Evolutionary conservation across 2,888 invertebrate species (phyloP).

Genomic region (Andrena haemorrhoa): DNA sequence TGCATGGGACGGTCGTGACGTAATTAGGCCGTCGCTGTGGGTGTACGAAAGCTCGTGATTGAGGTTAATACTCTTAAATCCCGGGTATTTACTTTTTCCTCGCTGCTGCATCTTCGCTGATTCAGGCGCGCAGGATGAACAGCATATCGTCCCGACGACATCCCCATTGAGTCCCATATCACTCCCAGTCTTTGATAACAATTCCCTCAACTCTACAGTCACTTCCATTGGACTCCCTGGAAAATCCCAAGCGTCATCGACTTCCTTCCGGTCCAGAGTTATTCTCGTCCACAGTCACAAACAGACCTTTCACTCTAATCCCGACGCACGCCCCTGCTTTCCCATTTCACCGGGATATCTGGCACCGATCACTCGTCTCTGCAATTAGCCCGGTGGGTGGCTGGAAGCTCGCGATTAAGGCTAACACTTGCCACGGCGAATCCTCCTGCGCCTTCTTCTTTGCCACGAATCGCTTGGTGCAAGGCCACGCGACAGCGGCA

Average conservation of each 20-base stretch:
- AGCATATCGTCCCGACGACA: not conserved
- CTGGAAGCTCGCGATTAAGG: slow-evolving; percentile 64
- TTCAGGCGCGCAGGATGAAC: slow-evolving; percentile 15
- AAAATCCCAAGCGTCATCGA: not conserved
- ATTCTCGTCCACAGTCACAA: not conserved
- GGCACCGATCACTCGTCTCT: slow-evolving; percentile 17
- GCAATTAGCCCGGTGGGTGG: slow-evolving; percentile 63
- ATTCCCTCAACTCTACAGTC: not conserved
- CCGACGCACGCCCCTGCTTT: not conserved
- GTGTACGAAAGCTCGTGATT: slow-evolving; percentile 57
- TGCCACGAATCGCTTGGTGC: slow-evolving; percentile 39
- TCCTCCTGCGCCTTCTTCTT: slow-evolving; percentile 39
- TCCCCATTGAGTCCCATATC: not conserved
- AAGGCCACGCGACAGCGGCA: slow-evolving; percentile 59
- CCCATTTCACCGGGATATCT: not conserved
- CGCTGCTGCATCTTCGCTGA: slow-evolving; percentile 31
- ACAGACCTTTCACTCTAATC: not conserved
- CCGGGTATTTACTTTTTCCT: slow-evolving; percentile 35
- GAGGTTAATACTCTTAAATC: slow-evolving; percentile 56
- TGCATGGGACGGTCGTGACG: slow-evolving; percentile 18
- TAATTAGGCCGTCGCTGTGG: slow-evolving; percentile 57
- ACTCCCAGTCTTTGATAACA: too few species aligned
- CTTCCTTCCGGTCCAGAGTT: not conserved
- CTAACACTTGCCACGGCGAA: slow-evolving; percentile 45
- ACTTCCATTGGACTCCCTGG: not conserved